A percentile compares a stretch with the other conserved stretches of the same genome.
phyloP scores from a whole-genome alignment of 2,113 vertebrate genomes.

The Chamaetylas fuelleborni region DNA sequence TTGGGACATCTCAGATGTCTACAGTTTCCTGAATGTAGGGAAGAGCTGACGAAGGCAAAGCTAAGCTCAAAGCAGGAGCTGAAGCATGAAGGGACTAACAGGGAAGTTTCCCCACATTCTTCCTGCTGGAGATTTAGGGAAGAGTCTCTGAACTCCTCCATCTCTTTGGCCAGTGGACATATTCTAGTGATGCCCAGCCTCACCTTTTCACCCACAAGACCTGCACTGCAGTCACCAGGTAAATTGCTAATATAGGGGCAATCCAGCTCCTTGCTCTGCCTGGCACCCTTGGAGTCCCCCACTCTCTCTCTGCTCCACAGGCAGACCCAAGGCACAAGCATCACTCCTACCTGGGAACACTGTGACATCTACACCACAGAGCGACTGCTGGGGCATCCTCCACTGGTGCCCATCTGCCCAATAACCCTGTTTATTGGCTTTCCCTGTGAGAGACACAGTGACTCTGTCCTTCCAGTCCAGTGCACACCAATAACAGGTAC shows the following conservation, averaged over 20 bases:
- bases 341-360: not conserved
- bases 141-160: not conserved
- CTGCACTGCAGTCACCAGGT: not conserved
- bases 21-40: not conserved
- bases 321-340: not conserved
- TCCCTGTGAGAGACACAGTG: not conserved
- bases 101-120: not conserved
- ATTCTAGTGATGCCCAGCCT: not conserved
- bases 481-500: not conserved
- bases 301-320: not conserved
- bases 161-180: not conserved
- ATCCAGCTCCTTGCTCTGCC: not conserved
- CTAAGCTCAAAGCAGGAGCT: not conserved
- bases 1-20: not conserved
- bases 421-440: not conserved
- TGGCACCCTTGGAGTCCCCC: not conserved
- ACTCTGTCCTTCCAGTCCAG: not conserved
- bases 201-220: not conserved
- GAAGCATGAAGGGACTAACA: not conserved
- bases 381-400: not conserved
- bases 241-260: not conserved
- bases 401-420: not conserved
- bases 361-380: not conserved
- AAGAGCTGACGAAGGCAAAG: not conserved
- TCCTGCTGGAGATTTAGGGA: not conserved